Conservation (phyloP, 2,797 vertebrate genomes). For the Gymnodraco acuticeps region DNA sequence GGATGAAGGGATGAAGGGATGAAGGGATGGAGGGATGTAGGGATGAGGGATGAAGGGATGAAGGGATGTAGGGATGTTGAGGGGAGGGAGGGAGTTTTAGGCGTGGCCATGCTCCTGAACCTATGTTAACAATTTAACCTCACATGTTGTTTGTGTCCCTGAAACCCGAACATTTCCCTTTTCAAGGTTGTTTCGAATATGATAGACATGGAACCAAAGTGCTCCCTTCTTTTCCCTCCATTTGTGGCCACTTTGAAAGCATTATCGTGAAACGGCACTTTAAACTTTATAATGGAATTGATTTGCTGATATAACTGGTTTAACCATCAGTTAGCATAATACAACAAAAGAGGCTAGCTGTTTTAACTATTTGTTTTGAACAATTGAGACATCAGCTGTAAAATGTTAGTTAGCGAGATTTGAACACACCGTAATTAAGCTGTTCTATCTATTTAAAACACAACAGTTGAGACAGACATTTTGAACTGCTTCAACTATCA, state of each 20-base stretch:
- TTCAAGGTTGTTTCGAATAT: slow-evolving; percentile 22
- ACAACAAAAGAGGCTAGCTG: not conserved
- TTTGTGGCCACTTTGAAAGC: not conserved
- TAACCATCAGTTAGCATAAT: not conserved
- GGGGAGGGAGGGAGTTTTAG: no score
- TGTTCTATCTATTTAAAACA: no score
- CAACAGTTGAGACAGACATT: no score
- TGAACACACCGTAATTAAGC: no score
- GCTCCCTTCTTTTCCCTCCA: slow-evolving; percentile 1
- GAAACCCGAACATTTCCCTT: slow-evolving; percentile 21
- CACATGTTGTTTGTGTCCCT: slow-evolving; percentile 16
- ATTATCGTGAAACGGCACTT: not conserved
- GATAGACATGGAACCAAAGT: not conserved
- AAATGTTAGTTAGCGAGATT: no score
- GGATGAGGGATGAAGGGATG: no score
- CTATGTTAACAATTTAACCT: no score
- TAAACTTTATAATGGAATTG: no score
- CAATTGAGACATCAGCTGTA: not conserved
- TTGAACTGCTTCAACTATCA: not conserved
- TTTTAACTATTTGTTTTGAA: not conserved
- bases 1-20: no score
- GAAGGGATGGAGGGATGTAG: no score
- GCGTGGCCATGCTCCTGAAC: no score
- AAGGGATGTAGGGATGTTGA: no score
- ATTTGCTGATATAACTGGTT: not conserved